Percentiles rank a stretch among this genome's conserved stretches.
Conservation (phyloP, 2,888 invertebrate species). For the Tachina grossa region DNA sequence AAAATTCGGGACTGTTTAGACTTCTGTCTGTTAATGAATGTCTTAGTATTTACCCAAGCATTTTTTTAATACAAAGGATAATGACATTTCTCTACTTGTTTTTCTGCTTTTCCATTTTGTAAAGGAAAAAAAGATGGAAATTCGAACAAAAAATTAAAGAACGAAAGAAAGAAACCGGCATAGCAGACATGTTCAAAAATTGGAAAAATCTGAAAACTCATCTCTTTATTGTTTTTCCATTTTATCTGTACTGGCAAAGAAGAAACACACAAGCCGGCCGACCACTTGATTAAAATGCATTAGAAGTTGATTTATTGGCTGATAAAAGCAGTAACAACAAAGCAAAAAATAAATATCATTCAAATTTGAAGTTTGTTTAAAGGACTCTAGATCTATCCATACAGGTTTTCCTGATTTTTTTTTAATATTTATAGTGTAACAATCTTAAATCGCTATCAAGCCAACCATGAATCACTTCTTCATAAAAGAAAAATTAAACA, state of each 20-base stretch:
- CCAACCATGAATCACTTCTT: slow-evolving; percentile 7
- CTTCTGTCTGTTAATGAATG: slow-evolving; percentile 20
- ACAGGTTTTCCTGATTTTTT: slow-evolving; percentile 23
- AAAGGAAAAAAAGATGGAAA: slow-evolving; percentile 15
- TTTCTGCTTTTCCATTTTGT: slow-evolving; percentile 15
- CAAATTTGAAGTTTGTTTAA: slow-evolving; percentile 40
- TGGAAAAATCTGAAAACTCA: slow-evolving; percentile 42
- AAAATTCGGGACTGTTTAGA: slow-evolving; percentile 17
- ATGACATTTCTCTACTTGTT: slow-evolving; percentile 58
- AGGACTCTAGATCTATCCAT: slow-evolving; percentile 25
- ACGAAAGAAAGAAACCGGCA: slow-evolving; percentile 45
- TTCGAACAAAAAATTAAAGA: slow-evolving; percentile 16
- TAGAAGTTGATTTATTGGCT: slow-evolving; percentile 64
- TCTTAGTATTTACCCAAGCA: slow-evolving; percentile 43
- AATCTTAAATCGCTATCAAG: slow-evolving; percentile 19
- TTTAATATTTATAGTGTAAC: slow-evolving; percentile 26
- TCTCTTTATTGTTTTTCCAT: slow-evolving; percentile 36
- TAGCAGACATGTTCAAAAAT: slow-evolving; percentile 38
- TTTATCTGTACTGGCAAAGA: slow-evolving; percentile 4
- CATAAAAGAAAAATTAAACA: slow-evolving; percentile 11
- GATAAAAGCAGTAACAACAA: slow-evolving; percentile 49
- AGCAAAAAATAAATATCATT: slow-evolving; percentile 27
- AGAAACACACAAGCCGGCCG: slow-evolving; percentile 29
- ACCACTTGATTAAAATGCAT: slow-evolving; percentile 59
- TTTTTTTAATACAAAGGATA: slow-evolving; percentile 55